phyloP scores from a whole-genome alignment of 2,888 invertebrate species.

The Drosophila koepferae region DNA sequence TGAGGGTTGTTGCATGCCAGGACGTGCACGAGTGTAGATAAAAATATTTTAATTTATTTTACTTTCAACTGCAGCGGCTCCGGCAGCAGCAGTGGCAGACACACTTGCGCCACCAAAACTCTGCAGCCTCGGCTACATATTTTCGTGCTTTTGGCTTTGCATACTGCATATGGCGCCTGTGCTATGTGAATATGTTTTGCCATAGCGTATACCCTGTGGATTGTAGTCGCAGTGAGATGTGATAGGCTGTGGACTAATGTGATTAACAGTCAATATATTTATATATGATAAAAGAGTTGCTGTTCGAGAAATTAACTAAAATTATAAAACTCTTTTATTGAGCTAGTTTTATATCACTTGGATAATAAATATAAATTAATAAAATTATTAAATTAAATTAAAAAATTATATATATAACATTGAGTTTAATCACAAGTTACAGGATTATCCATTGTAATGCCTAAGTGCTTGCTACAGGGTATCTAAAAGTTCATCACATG shows the following conservation, averaged over 20 bases:
- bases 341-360: too few relatives aligned
- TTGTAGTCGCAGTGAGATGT: fast-evolving
- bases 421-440: too few relatives aligned
- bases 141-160: conserved; percentile 3
- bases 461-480: too few relatives aligned
- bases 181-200: conserved; percentile 10
- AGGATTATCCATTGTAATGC: too few relatives aligned
- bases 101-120: conserved; percentile 5
- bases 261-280: not conserved
- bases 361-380: too few relatives aligned
- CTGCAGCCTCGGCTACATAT: not conserved
- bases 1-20: conserved; percentile 61
- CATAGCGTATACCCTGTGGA: not conserved
- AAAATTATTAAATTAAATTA: too few relatives aligned
- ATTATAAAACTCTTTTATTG: too few relatives aligned
- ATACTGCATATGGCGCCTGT: conserved; percentile 13
- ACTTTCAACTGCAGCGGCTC: conserved; percentile 69
- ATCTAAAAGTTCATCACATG: too few relatives aligned
- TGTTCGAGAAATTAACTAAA: not conserved
- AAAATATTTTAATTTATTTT: conserved; percentile 79
- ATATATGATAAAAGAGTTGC: not conserved
- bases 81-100: conserved; percentile 3
- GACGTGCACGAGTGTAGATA: conserved; percentile 78
- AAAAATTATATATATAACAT: too few relatives aligned
- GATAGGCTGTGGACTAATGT: not conserved